Percentiles rank a stretch among this genome's conserved stretches.
phyloP scores from a whole-genome alignment of 2,113 vertebrate species.

The Tetrax tetrax region DNA sequence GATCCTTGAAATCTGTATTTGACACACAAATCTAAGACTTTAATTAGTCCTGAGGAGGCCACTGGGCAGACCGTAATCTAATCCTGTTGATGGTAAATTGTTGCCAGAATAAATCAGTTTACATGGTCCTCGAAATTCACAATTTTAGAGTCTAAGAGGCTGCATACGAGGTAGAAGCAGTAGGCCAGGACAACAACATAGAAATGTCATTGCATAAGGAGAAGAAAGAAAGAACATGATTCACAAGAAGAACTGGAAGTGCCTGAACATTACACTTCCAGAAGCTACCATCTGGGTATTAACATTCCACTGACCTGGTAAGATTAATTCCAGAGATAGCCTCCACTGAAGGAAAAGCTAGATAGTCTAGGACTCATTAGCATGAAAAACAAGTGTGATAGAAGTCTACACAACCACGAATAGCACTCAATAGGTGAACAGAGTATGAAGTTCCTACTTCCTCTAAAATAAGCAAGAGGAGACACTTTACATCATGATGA shows the following conservation, averaged over 20 bases:
- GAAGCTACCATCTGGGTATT: not conserved
- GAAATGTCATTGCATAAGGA: not conserved
- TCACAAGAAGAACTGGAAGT: constrained; percentile 3
- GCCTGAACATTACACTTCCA: not conserved
- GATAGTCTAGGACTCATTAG: not conserved
- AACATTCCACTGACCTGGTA: not conserved
- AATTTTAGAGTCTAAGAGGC: not conserved
- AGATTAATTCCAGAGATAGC: not conserved
- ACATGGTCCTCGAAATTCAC: not conserved
- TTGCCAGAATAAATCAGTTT: not conserved
- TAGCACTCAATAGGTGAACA: not conserved
- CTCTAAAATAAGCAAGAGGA: not conserved
- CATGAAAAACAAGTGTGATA: not conserved
- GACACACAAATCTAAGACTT: not conserved
- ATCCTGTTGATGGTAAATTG: not conserved
- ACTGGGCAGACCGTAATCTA: not conserved
- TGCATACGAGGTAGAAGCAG: not conserved
- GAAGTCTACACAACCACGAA: not conserved
- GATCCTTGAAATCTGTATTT: not conserved
- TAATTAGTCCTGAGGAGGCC: not conserved
- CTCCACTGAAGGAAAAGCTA: not conserved
- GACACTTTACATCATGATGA: not conserved
- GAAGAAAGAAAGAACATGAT: not conserved
- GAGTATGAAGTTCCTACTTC: not conserved
- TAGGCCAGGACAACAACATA: not conserved